Percentiles rank a stretch among this genome's conserved stretches.
phyloP scores from a whole-genome alignment of 2,888 invertebrate genomes.

The Nemoura dubitans region DNA sequence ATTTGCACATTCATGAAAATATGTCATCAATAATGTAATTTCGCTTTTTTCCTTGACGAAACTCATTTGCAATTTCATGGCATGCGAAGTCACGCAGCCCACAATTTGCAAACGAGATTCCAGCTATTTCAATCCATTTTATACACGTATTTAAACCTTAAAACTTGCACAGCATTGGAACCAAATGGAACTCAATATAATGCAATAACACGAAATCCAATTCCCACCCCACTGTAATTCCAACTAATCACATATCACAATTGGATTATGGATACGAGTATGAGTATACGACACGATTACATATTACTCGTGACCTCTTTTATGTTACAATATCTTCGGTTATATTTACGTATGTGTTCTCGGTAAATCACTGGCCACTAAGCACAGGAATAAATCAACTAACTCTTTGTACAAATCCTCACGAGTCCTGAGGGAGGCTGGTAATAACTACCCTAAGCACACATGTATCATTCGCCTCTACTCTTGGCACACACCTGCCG shows the following conservation, averaged over 20 bases:
- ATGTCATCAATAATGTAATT: too few relatives aligned
- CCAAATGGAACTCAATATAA: neutral
- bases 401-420: neutral
- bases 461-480: neutral
- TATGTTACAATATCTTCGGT: neutral
- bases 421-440: neutral
- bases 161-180: neutral
- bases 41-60: too few relatives aligned
- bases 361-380: neutral
- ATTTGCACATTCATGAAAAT: too few relatives aligned
- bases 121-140: neutral
- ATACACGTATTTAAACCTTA: neutral
- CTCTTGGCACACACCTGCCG: neutral
- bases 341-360: neutral
- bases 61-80: too few relatives aligned
- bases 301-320: neutral
- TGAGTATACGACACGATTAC: too few relatives aligned
- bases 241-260: neutral
- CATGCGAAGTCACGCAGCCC: too few relatives aligned
- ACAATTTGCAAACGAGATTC: neutral
- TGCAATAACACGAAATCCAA: neutral
- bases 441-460: slow-evolving; percentile 1
- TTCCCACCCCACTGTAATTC: neutral
- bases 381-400: neutral
- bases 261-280: neutral